phyloP scores from a whole-genome alignment of 2,888 invertebrate species.

The Meiosimyza decipiens region DNA sequence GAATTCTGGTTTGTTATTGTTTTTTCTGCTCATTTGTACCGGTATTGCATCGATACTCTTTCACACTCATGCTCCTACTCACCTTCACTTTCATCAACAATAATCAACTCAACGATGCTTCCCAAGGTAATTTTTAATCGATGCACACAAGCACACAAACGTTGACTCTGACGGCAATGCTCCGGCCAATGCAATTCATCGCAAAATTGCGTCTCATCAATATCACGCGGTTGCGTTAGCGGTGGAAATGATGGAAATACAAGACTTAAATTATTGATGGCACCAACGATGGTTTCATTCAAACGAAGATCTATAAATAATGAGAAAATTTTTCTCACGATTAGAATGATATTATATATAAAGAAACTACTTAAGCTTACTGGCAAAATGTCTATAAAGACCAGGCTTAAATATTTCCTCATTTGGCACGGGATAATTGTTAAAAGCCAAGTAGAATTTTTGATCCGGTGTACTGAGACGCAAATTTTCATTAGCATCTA shows the following conservation, averaged over 20 bases:
- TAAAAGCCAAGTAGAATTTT: constrained; percentile 52
- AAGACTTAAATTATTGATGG: constrained; percentile 79
- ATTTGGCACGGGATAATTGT: constrained; percentile 51
- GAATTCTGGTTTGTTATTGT: too few relatives aligned
- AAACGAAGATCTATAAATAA: constrained; percentile 45
- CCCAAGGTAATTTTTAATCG: constrained; percentile 51
- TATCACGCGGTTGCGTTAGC: constrained; percentile 72
- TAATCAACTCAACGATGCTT: constrained; percentile 59
- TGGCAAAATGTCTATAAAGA: constrained; percentile 53
- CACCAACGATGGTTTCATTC: constrained; percentile 64
- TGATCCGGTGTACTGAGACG: constrained; percentile 48
- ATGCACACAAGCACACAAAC: constrained; percentile 54
- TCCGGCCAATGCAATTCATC: constrained; percentile 48
- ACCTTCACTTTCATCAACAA: constrained; percentile 58
- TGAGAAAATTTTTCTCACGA: not conserved
- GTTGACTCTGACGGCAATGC: constrained; percentile 41
- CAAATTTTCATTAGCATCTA: constrained; percentile 45
- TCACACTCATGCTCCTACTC: constrained; percentile 39
- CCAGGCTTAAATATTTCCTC: constrained; percentile 48
- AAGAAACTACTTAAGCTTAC: constrained; percentile 45
- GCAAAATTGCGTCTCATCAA: constrained; percentile 58
- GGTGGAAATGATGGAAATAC: constrained; percentile 82
- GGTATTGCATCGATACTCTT: too few relatives aligned
- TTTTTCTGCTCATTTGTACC: too few relatives aligned
- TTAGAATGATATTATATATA: not conserved